phyloP scores from a whole-genome alignment of 1,140 invertebrate species.

The Ptiloglossa arizonensis region DNA sequence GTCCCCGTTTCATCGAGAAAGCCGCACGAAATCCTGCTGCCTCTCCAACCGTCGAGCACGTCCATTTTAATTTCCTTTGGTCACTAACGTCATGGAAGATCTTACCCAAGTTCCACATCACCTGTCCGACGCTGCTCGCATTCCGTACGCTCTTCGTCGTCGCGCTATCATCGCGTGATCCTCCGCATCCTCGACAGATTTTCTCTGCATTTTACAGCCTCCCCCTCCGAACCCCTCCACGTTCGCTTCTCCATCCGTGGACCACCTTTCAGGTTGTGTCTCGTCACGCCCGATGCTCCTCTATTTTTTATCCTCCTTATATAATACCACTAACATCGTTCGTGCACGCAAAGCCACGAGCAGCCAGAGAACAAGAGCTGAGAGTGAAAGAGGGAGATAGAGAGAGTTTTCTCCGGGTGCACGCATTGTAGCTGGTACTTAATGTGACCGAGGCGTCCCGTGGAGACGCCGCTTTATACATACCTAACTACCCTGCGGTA shows the following conservation, averaged over 20 bases:
- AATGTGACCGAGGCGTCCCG: conserved; percentile 64
- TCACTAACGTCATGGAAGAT: background rate
- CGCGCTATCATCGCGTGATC: background rate
- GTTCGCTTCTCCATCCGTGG: too few relatives aligned
- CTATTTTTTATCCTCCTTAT: conserved; percentile 6
- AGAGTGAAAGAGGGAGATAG: background rate
- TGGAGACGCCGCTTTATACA: conserved; percentile 68
- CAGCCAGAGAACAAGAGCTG: background rate
- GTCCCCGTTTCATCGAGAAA: background rate
- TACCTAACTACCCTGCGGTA: conserved; percentile 51
- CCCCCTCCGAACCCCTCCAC: background rate
- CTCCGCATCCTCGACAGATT: background rate
- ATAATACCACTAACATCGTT: background rate
- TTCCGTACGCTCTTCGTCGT: background rate
- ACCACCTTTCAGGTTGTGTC: background rate
- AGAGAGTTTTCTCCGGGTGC: background rate
- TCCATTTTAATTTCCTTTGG: conserved; percentile 23
- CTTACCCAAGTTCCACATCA: background rate
- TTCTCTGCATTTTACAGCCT: background rate
- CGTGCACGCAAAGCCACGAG: background rate
- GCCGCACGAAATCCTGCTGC: background rate
- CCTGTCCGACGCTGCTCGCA: background rate
- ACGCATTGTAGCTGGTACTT: conserved; percentile 65
- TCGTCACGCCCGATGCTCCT: background rate
- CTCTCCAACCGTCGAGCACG: background rate